Percentiles rank a stretch among this genome's conserved stretches.
Evolutionary conservation across 2,888 invertebrate species (phyloP).

Genomic region (Chloroclysta siterata): DNA sequence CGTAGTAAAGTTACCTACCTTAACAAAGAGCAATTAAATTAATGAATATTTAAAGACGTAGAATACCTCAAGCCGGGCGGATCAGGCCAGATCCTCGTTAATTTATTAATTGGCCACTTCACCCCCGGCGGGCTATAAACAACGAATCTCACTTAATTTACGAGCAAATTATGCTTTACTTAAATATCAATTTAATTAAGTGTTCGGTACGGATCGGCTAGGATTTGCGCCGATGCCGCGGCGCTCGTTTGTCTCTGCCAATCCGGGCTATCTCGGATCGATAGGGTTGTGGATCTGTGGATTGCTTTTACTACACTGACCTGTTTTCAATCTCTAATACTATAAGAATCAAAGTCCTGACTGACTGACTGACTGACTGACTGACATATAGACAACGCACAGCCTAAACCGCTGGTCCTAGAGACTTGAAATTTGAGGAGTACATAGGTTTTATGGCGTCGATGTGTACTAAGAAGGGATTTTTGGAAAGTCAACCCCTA

Average conservation of each 20-base stretch:
- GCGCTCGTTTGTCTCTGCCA: slow-evolving; percentile 74
- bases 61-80: slow-evolving; percentile 71
- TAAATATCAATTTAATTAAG: slow-evolving; percentile 86
- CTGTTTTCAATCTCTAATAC: slow-evolving; percentile 13
- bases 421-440: too few relatives aligned
- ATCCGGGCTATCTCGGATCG: slow-evolving; percentile 47
- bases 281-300: slow-evolving; percentile 16
- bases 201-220: slow-evolving; percentile 69
- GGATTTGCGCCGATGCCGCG: slow-evolving; percentile 62
- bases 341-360: too few relatives aligned
- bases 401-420: too few relatives aligned
- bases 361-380: too few relatives aligned
- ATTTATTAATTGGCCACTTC: slow-evolving; percentile 83
- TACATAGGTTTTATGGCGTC: too few relatives aligned
- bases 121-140: slow-evolving; percentile 78
- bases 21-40: slow-evolving; percentile 69
- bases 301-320: slow-evolving; percentile 6
- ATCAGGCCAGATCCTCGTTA: slow-evolving; percentile 71
- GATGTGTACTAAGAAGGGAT: too few relatives aligned
- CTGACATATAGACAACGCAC: too few relatives aligned
- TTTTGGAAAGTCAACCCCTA: too few relatives aligned
- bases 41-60: slow-evolving; percentile 74
- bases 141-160: slow-evolving; percentile 83
- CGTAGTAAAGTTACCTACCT: slow-evolving; percentile 1
- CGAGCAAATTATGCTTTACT: slow-evolving; percentile 84